A percentile compares a stretch with the other conserved stretches of the same genome.
These are phyloP conservation scores for Pogonomyrmex californicus DNA, from an alignment of 1,140 invertebrate species.

Conservation along the genomic window DNA sequence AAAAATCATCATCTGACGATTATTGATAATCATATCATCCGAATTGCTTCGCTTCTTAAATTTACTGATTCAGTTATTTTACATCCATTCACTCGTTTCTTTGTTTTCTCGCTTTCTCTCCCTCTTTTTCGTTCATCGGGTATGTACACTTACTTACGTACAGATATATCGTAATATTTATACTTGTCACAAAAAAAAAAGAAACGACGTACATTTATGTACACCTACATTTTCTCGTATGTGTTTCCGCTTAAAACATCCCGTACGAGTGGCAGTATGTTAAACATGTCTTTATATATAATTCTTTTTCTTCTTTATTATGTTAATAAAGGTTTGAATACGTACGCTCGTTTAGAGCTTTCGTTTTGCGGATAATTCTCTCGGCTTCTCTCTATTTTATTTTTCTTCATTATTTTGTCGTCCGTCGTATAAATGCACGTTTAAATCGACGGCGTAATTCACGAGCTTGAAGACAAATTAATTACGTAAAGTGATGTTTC, in stretches of 20 bases:
- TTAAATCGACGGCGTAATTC: slow-evolving; percentile 5
- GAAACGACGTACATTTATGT: slow-evolving; percentile 62
- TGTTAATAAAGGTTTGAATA: slow-evolving; percentile 66
- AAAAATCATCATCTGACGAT: not conserved
- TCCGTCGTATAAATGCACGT: slow-evolving; percentile 45
- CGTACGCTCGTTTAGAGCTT: slow-evolving; percentile 43
- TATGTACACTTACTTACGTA: slow-evolving; percentile 80
- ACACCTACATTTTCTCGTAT: slow-evolving; percentile 72
- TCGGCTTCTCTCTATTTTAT: not conserved
- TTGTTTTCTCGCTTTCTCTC: slow-evolving; percentile 19
- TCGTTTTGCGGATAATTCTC: slow-evolving; percentile 17
- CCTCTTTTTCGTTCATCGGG: slow-evolving; percentile 4
- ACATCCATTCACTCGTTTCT: slow-evolving; percentile 1
- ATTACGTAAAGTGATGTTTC: slow-evolving; percentile 35
- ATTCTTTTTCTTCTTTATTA: slow-evolving; percentile 48
- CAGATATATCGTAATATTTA: slow-evolving; percentile 65
- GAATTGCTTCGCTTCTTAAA: slow-evolving; percentile 38
- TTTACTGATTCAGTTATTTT: slow-evolving; percentile 1
- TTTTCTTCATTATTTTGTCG: not conserved
- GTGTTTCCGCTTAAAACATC: slow-evolving; percentile 71
- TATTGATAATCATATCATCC: not conserved
- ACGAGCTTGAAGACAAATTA: slow-evolving; percentile 42
- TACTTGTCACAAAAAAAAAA: slow-evolving; percentile 67
- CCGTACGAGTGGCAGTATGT: slow-evolving; percentile 83
- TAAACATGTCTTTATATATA: slow-evolving; percentile 73